Conservation (phyloP, 2,113 vertebrate species). For the Astur gentilis region DNA sequence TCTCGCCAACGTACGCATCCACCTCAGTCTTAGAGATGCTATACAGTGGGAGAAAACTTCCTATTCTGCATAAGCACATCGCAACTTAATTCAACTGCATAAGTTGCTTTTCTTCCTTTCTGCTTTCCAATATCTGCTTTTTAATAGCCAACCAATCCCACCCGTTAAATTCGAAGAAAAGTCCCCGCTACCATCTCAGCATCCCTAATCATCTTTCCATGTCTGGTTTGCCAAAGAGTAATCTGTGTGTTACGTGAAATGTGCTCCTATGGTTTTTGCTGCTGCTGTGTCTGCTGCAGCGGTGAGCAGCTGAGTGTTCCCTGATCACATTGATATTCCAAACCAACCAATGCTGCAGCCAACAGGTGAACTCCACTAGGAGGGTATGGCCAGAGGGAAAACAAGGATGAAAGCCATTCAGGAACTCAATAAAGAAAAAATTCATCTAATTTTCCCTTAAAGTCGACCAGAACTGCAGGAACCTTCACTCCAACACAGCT, state of each 20-base stretch:
- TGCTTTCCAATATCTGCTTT: neutral
- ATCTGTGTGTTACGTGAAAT: neutral
- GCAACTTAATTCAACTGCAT: neutral
- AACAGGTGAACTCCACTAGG: neutral
- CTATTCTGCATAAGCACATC: neutral
- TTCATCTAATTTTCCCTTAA: neutral
- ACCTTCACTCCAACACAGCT: neutral
- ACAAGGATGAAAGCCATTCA: neutral
- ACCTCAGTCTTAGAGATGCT: neutral
- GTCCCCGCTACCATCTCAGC: neutral
- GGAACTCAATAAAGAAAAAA: neutral
- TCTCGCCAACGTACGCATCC: neutral
- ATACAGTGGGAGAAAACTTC: neutral
- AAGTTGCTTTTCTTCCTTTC: neutral
- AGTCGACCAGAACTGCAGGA: neutral
- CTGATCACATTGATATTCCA: neutral
- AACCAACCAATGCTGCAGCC: neutral
- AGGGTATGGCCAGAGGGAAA: neutral
- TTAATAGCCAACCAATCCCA: neutral
- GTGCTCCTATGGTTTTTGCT: neutral
- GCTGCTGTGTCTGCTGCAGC: neutral
- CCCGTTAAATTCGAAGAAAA: neutral
- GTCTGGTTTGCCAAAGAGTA: neutral
- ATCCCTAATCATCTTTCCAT: neutral
- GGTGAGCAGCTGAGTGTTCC: neutral